Base-by-base conservation (phyloP, 2,113 vertebrate genomes). In the Amphilophus citrinellus region DNA sequence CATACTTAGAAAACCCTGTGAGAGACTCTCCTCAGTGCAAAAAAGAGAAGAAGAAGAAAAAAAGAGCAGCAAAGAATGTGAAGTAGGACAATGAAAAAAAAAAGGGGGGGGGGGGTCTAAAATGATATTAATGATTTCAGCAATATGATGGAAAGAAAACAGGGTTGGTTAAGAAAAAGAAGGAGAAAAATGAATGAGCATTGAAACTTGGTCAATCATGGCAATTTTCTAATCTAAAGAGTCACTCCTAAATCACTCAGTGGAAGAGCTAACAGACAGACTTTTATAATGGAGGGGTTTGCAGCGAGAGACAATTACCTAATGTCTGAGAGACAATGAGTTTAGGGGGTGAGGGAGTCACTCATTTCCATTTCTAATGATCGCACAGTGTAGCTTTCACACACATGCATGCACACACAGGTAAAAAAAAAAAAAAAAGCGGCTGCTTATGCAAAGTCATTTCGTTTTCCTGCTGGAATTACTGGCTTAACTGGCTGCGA, bases 331-430 rank as follows among this genome's bases (percentile, higher is more conserved):
- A 92, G 92, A 93, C 93, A 94, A 94, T 89, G 93, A 92, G 91
- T 90, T 94, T 90, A 88, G 93, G 90, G 93, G 92, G 73, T 53
- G 73, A 89, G 89, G 90, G 90, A 91, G 88, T 90, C 88, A 37
- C 86, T 93, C 88, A 93, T 94, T 93, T 94, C 89, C 90, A 93
- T 93, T 94, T 92, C 87, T 94, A 93, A 94, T 92, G 93, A 94
- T 91, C 66, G 9, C 91, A 86, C 76, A 62, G 89, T 80, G 82
- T 90, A 32, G 80, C 71, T 85, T 91, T 83, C 86, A 83, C 89
- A 37, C 32, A 82, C 32, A 71, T 13, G 9, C 57, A 37, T 17
- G 35, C 81, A 71, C 42, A 78, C 61, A 56, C 83, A 93, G 85
- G 89, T 93, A 18, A 50, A 80, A 68, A 78, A 77, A 63, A 79